Evolutionary conservation across 1,140 invertebrate species (phyloP).

Genomic region (Pachyrhynchus sulphureomaculatus): DNA sequence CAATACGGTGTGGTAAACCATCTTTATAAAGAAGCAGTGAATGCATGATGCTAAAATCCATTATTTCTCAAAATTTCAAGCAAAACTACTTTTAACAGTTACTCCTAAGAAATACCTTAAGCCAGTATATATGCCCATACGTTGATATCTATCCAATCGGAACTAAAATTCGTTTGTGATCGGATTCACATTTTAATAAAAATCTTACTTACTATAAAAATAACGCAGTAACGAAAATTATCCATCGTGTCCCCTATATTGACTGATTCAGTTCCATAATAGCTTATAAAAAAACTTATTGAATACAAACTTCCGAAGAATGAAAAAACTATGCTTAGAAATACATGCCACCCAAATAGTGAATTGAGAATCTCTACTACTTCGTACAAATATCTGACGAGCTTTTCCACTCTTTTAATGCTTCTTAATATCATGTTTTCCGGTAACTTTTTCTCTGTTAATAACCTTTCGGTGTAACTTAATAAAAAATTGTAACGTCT

Average conservation of each 20-base stretch:
- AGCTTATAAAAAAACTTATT: background rate
- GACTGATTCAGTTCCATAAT: background rate
- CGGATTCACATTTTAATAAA: too few relatives aligned
- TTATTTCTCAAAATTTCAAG: too few relatives aligned
- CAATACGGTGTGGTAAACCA: too few relatives aligned
- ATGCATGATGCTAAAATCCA: too few relatives aligned
- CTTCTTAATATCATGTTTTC: background rate
- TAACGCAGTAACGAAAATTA: background rate
- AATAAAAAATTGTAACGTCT: background rate
- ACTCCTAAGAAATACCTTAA: too few relatives aligned
- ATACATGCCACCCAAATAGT: slow-evolving; percentile 6
- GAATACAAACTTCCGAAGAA: slow-evolving; percentile 9
- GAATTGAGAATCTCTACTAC: background rate
- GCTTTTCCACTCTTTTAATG: slow-evolving; percentile 13
- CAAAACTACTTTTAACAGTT: too few relatives aligned
- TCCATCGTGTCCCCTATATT: background rate
- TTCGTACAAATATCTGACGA: background rate
- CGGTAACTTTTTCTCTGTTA: background rate
- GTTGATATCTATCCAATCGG: too few relatives aligned
- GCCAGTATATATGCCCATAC: too few relatives aligned
- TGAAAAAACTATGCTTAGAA: background rate
- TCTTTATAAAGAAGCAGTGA: too few relatives aligned
- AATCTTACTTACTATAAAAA: slow-evolving; percentile 9
- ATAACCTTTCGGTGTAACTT: background rate
- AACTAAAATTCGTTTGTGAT: too few relatives aligned